Evolutionary conservation across 2,797 vertebrate genomes (phyloP).

Genomic region (Peromyscus nudipes): DNA sequence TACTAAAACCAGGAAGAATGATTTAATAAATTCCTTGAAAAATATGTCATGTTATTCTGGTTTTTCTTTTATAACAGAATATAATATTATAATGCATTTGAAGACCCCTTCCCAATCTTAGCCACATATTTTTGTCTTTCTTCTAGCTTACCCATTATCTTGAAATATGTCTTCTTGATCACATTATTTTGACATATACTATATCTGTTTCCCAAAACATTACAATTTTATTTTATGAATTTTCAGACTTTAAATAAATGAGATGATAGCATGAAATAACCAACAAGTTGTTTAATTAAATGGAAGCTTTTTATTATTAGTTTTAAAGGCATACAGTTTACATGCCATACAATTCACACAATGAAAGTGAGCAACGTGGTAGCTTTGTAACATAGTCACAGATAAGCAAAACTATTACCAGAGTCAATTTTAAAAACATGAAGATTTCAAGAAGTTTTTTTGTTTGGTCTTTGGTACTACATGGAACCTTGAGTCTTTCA

Average conservation of each 20-base stretch:
- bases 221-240: background rate
- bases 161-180: background rate
- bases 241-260: slow-evolving; percentile 49
- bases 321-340: slow-evolving; percentile 21
- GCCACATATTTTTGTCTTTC: background rate
- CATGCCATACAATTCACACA: background rate
- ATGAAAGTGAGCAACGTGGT: background rate
- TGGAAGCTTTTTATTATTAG: background rate
- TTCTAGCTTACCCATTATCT: background rate
- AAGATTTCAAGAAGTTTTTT: background rate
- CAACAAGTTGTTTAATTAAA: background rate
- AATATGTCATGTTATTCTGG: background rate
- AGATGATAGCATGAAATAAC: background rate
- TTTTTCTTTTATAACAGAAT: slow-evolving; percentile 21
- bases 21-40: background rate
- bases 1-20: slow-evolving; percentile 17
- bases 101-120: background rate
- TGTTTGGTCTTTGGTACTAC: background rate
- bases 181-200: background rate
- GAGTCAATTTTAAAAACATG: background rate
- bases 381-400: background rate
- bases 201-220: background rate
- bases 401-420: background rate
- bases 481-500: too few relatives aligned
- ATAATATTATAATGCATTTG: background rate